These are phyloP conservation scores for Rhyacophila evoluta DNA, from an alignment of 2,888 invertebrate species.

Conservation along the genomic window DNA sequence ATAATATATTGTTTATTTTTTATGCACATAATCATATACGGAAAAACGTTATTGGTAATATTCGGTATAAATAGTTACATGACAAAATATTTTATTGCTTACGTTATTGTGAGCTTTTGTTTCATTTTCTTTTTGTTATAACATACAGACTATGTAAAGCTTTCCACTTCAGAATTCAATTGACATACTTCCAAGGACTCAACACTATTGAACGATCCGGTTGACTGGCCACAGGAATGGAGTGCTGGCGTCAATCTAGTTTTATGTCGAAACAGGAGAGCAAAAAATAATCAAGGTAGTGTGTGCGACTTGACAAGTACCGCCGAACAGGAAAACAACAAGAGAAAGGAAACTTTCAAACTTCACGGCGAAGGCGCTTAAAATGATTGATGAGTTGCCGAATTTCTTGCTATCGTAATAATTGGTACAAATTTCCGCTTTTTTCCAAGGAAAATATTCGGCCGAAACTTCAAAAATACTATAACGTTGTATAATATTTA, in stretches of 20 bases:
- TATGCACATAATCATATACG: no score
- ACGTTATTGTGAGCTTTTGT: no score
- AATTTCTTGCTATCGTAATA: neutral
- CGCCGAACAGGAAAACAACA: neutral
- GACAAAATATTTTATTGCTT: no score
- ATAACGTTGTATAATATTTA: no score
- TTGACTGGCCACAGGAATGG: neutral
- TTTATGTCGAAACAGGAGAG: neutral
- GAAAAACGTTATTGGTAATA: no score
- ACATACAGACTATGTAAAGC: no score
- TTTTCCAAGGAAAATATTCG: no score
- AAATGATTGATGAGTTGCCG: neutral
- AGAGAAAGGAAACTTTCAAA: neutral
- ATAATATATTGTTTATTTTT: no score
- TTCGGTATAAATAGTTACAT: no score
- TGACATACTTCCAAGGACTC: neutral
- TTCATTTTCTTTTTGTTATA: no score
- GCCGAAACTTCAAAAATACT: no score
- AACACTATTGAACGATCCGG: neutral
- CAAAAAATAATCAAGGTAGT: neutral
- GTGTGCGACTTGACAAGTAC: neutral
- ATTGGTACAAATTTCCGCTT: neutral
- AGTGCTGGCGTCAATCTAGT: neutral
- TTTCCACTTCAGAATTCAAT: neutral
- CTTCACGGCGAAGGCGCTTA: neutral